Conservation (phyloP, 2,888 invertebrate genomes). For the Epistrophe eligans region DNA sequence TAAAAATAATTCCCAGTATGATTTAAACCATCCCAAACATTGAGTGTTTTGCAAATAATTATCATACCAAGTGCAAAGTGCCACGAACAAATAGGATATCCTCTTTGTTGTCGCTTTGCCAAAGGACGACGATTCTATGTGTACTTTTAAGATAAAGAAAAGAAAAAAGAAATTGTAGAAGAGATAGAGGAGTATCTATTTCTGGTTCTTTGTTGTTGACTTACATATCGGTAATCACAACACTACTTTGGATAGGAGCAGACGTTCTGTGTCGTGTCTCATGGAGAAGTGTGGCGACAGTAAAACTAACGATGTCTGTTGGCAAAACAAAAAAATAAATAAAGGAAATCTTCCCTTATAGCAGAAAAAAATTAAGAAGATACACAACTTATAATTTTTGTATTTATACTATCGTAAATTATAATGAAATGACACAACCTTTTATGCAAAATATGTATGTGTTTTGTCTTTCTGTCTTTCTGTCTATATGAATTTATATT, state of each 20-base stretch:
- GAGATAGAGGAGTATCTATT: slow-evolving; percentile 8
- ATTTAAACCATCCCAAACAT: slow-evolving; percentile 33
- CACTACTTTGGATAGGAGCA: background rate
- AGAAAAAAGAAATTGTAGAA: background rate
- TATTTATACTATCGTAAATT: slow-evolving; percentile 7
- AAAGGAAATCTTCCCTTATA: slow-evolving; percentile 9
- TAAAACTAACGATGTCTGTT: slow-evolving; percentile 46
- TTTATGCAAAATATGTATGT: background rate
- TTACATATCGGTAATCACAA: slow-evolving; percentile 43
- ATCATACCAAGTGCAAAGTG: slow-evolving; percentile 45
- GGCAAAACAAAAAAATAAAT: slow-evolving; percentile 1
- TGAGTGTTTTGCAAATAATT: slow-evolving; percentile 60
- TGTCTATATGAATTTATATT: background rate
- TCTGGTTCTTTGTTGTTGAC: slow-evolving; percentile 33
- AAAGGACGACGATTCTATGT: slow-evolving; percentile 31
- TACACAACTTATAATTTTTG: slow-evolving; percentile 7
- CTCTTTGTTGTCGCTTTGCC: slow-evolving; percentile 52
- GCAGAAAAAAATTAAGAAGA: background rate
- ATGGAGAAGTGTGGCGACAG: slow-evolving; percentile 48
- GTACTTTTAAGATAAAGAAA: slow-evolving; percentile 9
- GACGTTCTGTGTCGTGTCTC: slow-evolving; percentile 3
- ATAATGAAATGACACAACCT: background rate
- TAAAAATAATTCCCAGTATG: slow-evolving; percentile 14
- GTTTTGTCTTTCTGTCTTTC: background rate
- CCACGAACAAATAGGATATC: slow-evolving; percentile 50